Percentiles rank a stretch among this genome's conserved stretches.
phyloP scores from a whole-genome alignment of 2,113 vertebrate species.

The Dipodomys merriami region DNA sequence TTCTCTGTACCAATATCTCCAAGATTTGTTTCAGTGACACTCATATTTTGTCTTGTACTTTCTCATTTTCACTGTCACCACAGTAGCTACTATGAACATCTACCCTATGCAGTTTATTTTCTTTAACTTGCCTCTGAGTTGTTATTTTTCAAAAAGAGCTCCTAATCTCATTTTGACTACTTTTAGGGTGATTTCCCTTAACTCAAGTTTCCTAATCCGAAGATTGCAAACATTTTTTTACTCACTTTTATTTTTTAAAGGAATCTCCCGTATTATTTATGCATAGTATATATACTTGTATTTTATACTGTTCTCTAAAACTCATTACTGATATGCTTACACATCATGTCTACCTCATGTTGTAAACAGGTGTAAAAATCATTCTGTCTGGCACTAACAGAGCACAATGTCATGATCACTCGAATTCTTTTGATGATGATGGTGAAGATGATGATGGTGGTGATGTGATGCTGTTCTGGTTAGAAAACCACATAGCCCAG shows the following conservation, averaged over 20 bases:
- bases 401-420: conserved; percentile 57
- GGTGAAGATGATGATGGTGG: conserved; percentile 66
- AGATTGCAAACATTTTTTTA: not conserved
- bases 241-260: not conserved
- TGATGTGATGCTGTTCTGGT: conserved; percentile 67
- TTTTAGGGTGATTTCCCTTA: conserved; percentile 23
- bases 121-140: not conserved
- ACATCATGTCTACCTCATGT: not conserved
- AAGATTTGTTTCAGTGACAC: not conserved
- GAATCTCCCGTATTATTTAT: not conserved
- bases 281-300: not conserved
- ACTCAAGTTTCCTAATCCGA: conserved; percentile 28
- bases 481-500: conserved; percentile 66
- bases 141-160: not conserved
- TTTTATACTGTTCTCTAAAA: not conserved
- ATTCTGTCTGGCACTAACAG: not conserved
- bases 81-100: not conserved
- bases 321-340: not conserved
- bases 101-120: not conserved
- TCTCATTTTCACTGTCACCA: not conserved
- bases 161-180: not conserved
- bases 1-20: not conserved
- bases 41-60: not conserved
- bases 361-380: not conserved
- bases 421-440: conserved; percentile 72